Evolutionary conservation across 1,140 invertebrate species (phyloP), one percentile per base, ranked within the genome.

Genomic region (Charaxes varanes): DNA sequence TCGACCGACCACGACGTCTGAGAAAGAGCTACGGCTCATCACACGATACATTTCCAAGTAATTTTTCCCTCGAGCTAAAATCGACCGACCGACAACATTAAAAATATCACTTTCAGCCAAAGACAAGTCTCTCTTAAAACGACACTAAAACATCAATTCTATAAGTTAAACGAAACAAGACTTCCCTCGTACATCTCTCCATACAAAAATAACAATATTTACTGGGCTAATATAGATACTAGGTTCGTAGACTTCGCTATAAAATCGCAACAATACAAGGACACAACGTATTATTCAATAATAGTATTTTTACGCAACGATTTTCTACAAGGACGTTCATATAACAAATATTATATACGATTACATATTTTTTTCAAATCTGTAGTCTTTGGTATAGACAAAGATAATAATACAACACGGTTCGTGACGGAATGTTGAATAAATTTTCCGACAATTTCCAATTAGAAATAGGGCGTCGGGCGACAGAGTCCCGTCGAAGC

Each of bases 351-450:
- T 12, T 40, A 46, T 17, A 36, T 11, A 17, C 31, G 5, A 33
- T 30, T 27, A 35, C 6, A 23, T 14, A 43, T 13, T 23, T 8
- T 24, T 45, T 27, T 46, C 43, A 40, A 41, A 40, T 49, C 31
- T 41, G 32, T 44, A 54, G 51, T 54, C 51, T 54, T 54, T 54
- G 51, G 51, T 54, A 54, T 54, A 54, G 41, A 53, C 45, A 40
- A 32, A 53, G 41, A 54, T 38, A 33, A 44, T 26, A 41, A 44
- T 30, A 51, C 34, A 31, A 41, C 5, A 19, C 28, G 17, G 24
- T 18, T 45, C 36, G 36, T 24, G 40, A 42, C 51, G 51, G 51
- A 54, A 54, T 54, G 51, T 54, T 36, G 33, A 38, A 44, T 40
- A 45, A 22, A 19, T 18, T 31, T 40, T 41, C 48, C 49, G 43